Conservation (phyloP, 2,797 vertebrate genomes). For the Dromococcyx pavoninus region DNA sequence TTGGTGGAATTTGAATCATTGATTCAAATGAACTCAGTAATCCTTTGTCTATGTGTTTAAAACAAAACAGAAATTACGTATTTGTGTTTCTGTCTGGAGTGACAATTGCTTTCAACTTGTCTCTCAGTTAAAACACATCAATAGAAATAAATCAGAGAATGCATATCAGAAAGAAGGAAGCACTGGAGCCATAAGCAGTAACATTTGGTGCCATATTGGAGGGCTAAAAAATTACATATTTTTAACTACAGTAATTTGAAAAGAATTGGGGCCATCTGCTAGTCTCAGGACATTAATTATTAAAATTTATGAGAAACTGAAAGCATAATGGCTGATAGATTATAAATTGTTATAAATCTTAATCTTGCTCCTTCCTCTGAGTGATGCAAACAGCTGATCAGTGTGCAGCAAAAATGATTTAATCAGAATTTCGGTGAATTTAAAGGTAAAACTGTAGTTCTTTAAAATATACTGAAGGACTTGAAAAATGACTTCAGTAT, state of each 20-base stretch:
- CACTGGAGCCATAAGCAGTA: background rate
- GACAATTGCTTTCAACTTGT: background rate
- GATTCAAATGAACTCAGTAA: background rate
- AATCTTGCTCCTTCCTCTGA: background rate
- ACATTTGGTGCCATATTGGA: background rate
- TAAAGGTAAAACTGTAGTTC: background rate
- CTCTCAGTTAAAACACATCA: background rate
- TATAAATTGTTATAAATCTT: background rate
- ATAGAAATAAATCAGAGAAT: background rate
- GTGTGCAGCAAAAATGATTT: background rate
- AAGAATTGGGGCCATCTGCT: conserved; percentile 33
- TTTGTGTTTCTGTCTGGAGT: background rate
- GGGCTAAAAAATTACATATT: background rate
- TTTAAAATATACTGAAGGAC: background rate
- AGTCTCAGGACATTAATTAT: conserved; percentile 47
- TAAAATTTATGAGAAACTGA: conserved; percentile 20
- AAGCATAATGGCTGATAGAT: background rate
- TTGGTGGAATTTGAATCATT: background rate
- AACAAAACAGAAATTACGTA: background rate
- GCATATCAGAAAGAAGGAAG: conserved; percentile 2
- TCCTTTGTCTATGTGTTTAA: background rate
- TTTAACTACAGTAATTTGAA: conserved; percentile 21
- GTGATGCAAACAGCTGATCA: background rate
- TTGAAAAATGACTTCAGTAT: background rate
- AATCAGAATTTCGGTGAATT: background rate